phyloP scores from a whole-genome alignment of 2,888 invertebrate species.

The Pomacea canaliculata region DNA sequence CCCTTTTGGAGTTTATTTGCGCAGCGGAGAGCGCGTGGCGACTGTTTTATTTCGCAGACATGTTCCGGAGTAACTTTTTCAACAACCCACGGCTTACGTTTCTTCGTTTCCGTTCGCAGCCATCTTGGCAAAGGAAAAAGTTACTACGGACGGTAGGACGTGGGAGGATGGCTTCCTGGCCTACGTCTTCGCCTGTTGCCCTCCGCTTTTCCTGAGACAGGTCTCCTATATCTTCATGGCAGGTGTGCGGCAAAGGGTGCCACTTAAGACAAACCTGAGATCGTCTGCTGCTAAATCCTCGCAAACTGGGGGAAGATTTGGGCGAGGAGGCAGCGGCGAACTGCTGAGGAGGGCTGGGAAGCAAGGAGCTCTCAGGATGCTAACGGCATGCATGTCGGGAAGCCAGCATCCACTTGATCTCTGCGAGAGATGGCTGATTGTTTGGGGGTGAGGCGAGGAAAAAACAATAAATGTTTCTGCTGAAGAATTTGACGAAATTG shows the following conservation, averaged over 20 bases:
- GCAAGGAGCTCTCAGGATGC: neutral
- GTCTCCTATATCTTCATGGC: conserved; percentile 21
- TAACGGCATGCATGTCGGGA: neutral
- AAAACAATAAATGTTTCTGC: too few relatives aligned
- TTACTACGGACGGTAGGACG: conserved; percentile 4
- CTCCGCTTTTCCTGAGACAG: neutral
- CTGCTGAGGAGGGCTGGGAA: neutral
- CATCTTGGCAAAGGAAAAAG: conserved; percentile 4
- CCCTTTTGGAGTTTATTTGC: conserved; percentile 14
- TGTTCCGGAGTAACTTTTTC: conserved; percentile 26
- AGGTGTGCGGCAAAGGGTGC: conserved; percentile 26
- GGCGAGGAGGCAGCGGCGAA: neutral
- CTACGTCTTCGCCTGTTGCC: neutral
- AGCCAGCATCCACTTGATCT: too few relatives aligned
- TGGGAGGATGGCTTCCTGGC: conserved; percentile 10
- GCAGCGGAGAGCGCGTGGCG: conserved; percentile 22
- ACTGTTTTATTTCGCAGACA: conserved; percentile 25
- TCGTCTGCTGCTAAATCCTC: conserved; percentile 13
- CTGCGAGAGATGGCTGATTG: too few relatives aligned
- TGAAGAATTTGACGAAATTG: too few relatives aligned
- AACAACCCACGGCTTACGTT: conserved; percentile 18
- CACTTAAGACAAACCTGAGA: conserved; percentile 25
- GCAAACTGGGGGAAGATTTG: neutral
- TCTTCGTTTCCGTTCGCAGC: conserved; percentile 9
- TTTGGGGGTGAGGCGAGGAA: too few relatives aligned